A percentile compares a stretch with the other conserved stretches of the same genome.
Conservation (phyloP, 2,113 vertebrate species). For the Triplophysa rosa region DNA sequence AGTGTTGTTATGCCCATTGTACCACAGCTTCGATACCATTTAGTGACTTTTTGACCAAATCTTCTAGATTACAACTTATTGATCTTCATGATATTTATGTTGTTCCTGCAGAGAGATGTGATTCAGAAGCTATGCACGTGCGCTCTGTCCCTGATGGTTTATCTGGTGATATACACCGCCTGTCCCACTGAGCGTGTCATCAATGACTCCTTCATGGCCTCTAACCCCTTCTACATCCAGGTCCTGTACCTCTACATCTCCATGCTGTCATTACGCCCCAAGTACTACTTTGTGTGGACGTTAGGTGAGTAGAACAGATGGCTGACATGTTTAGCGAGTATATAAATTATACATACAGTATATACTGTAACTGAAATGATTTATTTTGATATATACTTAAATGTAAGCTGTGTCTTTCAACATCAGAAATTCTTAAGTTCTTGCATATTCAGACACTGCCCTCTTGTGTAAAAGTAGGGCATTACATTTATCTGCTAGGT, state of each 20-base stretch:
- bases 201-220: conserved; percentile 79
- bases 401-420: background rate
- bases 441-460: conserved; percentile 51
- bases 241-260: conserved; percentile 90
- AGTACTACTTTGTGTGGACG: conserved; percentile 98
- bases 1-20: too few relatives aligned
- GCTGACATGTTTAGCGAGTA: background rate
- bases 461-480: conserved; percentile 62
- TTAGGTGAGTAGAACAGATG: conserved; percentile 80
- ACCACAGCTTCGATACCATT: too few relatives aligned
- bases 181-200: conserved; percentile 88
- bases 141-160: conserved; percentile 84
- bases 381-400: background rate
- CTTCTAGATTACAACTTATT: too few relatives aligned
- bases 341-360: background rate
- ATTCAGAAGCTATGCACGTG: conserved; percentile 88
- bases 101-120: conserved; percentile 78
- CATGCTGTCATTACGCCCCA: conserved; percentile 91
- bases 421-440: background rate
- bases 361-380: background rate
- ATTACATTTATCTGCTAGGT: background rate
- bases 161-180: conserved; percentile 83
- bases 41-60: too few relatives aligned
- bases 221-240: conserved; percentile 82
- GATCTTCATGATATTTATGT: background rate